Evolutionary conservation across 1,140 invertebrate species (phyloP).

Genomic region (Heliconius melpomene): DNA sequence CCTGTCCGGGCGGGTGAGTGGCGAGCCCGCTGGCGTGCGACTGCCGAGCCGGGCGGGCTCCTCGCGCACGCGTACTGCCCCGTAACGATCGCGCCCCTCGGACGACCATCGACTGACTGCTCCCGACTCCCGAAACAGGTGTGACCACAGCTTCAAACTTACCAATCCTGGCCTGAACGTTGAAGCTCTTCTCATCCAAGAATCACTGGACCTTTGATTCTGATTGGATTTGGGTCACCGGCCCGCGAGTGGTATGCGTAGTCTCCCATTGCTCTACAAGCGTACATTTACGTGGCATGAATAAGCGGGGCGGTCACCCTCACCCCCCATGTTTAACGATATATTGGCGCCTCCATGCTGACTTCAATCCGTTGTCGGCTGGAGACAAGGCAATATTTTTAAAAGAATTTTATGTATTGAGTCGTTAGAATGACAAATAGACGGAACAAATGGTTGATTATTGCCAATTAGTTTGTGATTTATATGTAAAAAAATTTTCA

Average conservation of each 20-base stretch:
- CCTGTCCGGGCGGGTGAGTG: conserved; percentile 51
- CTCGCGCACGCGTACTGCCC: conserved; percentile 57
- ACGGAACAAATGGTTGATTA: conserved; percentile 9
- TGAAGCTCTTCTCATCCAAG: neutral
- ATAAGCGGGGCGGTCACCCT: conserved; percentile 22
- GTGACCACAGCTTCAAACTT: conserved; percentile 30
- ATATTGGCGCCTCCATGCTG: conserved; percentile 35
- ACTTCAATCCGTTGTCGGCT: conserved; percentile 29
- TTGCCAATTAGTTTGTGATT: neutral
- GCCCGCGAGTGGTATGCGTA: conserved; percentile 25
- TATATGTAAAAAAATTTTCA: neutral
- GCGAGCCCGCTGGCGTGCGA: conserved; percentile 61
- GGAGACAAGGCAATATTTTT: conserved; percentile 28
- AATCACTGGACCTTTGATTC: neutral
- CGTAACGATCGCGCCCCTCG: conserved; percentile 58
- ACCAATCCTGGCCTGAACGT: neutral
- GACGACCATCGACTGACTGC: conserved; percentile 30
- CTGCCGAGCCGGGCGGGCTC: conserved; percentile 50
- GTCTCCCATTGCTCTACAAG: conserved; percentile 33
- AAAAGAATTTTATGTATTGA: conserved; percentile 20
- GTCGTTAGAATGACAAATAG: conserved; percentile 21
- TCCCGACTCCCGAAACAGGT: conserved; percentile 43
- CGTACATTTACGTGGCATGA: conserved; percentile 34
- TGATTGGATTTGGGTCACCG: conserved; percentile 20
- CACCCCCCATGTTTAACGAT: conserved; percentile 31